Conservation (phyloP, 2,113 vertebrate genomes). For the Tachysurus fulvidraco region DNA sequence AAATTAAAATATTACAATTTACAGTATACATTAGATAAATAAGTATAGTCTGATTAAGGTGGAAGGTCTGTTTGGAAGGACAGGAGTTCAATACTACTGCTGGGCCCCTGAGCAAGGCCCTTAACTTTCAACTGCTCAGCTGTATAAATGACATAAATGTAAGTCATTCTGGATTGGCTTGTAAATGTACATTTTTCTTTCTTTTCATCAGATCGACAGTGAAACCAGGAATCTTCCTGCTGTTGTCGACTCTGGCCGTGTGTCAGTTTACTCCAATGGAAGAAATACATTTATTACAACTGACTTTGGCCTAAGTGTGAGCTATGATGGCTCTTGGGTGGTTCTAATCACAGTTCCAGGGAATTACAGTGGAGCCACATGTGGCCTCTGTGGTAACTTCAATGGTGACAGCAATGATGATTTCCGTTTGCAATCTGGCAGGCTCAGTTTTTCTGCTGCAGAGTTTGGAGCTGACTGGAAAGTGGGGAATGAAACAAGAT, state of each 20-base stretch:
- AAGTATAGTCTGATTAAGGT: too few species aligned
- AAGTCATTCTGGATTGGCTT: too few species aligned
- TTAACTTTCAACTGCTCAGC: too few species aligned
- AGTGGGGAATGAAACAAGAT: conserved; percentile 49
- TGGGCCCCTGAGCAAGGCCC: too few species aligned
- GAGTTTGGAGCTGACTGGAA: conserved; percentile 61
- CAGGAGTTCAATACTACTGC: too few species aligned
- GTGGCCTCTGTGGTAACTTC: conserved; percentile 72
- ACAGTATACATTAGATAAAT: too few species aligned
- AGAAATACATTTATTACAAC: conserved; percentile 40
- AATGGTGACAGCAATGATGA: conserved; percentile 64
- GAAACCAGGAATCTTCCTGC: conserved; percentile 58
- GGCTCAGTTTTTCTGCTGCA: conserved; percentile 3
- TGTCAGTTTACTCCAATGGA: conserved; percentile 58
- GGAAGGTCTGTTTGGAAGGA: too few species aligned
- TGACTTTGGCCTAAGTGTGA: conserved; percentile 63
- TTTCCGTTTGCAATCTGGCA: conserved; percentile 55
- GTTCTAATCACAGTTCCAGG: conserved; percentile 58
- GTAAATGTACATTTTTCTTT: neutral
- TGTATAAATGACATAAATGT: too few species aligned
- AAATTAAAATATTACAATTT: too few species aligned
- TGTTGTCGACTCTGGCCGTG: conserved; percentile 42
- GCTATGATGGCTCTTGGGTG: conserved; percentile 56
- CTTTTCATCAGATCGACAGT: conserved; percentile 58
- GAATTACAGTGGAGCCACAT: conserved; percentile 54